Conservation (phyloP, 2,888 invertebrate species). For the Clivina fossor region DNA sequence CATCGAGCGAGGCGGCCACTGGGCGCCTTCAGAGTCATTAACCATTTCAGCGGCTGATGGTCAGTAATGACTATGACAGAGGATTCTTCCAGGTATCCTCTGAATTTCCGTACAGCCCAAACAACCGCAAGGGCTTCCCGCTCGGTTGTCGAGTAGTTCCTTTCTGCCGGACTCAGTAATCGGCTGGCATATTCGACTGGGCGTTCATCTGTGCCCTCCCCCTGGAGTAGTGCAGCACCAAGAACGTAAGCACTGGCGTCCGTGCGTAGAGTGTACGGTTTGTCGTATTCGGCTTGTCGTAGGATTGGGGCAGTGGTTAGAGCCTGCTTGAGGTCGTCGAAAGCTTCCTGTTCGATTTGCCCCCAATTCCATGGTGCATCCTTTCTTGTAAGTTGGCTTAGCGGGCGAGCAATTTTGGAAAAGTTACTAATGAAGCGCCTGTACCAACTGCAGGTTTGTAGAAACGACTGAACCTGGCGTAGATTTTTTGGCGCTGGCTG, state of each 20-base stretch:
- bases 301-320: conserved; percentile 30
- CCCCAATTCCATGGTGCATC: conserved; percentile 1
- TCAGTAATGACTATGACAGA: conserved; percentile 48
- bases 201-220: conserved; percentile 15
- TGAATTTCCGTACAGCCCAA: conserved; percentile 46
- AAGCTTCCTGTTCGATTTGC: not conserved
- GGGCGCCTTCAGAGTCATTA: conserved; percentile 47
- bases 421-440: conserved; percentile 2
- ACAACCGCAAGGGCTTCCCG: conserved; percentile 35
- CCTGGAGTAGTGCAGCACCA: conserved; percentile 17
- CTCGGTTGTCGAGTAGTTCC: conserved; percentile 45
- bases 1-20: conserved; percentile 49
- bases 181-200: conserved; percentile 23
- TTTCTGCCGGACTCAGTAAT: not conserved
- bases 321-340: not conserved
- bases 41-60: conserved; percentile 52
- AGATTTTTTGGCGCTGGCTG: too few species aligned
- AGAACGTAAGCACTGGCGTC: conserved; percentile 15
- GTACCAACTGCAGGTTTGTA: conserved; percentile 3
- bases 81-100: conserved; percentile 47
- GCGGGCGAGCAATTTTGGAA: not conserved
- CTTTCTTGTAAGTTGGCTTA: conserved; percentile 5
- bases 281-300: conserved; percentile 37
- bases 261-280: conserved; percentile 38
- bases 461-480: not conserved